A percentile compares a stretch with the other conserved stretches of the same genome.
These are phyloP conservation scores for Tringa solitaria DNA, from an alignment of 2,113 vertebrate genomes.

Conservation along the genomic window DNA sequence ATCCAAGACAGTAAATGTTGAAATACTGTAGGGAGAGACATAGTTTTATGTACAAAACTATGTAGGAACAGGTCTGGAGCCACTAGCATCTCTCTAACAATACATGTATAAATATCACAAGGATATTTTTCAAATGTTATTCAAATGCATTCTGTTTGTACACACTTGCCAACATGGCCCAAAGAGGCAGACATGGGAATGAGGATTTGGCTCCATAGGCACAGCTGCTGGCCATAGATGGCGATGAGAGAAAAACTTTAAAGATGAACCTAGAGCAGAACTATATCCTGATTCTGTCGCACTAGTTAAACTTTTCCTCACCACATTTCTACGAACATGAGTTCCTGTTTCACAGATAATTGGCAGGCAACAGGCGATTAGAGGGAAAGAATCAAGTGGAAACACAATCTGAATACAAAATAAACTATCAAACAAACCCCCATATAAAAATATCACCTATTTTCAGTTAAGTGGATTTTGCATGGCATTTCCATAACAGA, in stretches of 20 bases:
- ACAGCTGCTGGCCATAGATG: conserved; percentile 48
- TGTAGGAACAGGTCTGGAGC: neutral
- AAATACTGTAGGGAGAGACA: conserved; percentile 6
- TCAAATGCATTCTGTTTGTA: conserved; percentile 23
- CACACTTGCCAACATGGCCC: conserved; percentile 15
- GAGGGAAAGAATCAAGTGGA: conserved; percentile 33
- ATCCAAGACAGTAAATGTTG: neutral
- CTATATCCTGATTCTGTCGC: conserved; percentile 56
- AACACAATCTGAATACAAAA: conserved; percentile 33
- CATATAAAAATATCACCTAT: conserved; percentile 34
- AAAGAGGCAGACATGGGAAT: conserved; percentile 28
- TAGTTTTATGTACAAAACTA: conserved; percentile 6
- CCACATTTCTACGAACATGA: conserved; percentile 14
- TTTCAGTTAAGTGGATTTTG: conserved; percentile 3
- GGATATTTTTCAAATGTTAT: conserved; percentile 51
- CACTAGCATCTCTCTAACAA: conserved; percentile 19
- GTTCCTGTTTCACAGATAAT: conserved; percentile 29
- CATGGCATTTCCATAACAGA: conserved; percentile 5
- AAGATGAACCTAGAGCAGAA: conserved; percentile 52
- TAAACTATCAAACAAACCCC: neutral
- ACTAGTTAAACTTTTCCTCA: conserved; percentile 50
- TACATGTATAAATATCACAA: neutral
- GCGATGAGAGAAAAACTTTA: conserved; percentile 49
- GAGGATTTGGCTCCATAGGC: conserved; percentile 11
- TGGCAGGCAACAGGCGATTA: conserved; percentile 37